phyloP scores from a whole-genome alignment of 2,888 invertebrate genomes.

The Rotaria socialis region DNA sequence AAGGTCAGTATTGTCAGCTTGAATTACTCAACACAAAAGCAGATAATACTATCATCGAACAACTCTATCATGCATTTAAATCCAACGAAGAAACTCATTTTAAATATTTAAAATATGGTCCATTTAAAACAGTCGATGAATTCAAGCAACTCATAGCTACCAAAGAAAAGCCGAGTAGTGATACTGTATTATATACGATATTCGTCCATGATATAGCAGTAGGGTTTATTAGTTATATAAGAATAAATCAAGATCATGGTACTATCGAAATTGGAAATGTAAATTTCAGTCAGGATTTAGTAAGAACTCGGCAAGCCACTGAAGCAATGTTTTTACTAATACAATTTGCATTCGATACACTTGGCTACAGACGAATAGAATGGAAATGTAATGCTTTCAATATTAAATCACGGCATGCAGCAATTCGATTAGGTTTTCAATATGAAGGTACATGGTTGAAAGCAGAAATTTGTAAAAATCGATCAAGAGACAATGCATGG shows the following conservation, averaged over 20 bases:
- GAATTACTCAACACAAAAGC: neutral
- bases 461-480: neutral
- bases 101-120: neutral
- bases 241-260: neutral
- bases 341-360: neutral
- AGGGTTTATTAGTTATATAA: neutral
- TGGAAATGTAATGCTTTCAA: neutral
- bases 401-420: neutral
- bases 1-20: neutral
- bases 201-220: neutral
- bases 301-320: neutral
- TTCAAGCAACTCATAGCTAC: neutral
- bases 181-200: neutral
- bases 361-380: neutral
- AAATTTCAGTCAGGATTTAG: neutral
- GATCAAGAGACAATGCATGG: neutral
- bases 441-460: conserved; percentile 3
- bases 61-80: conserved; percentile 5
- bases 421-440: neutral
- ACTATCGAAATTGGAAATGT: neutral
- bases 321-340: neutral
- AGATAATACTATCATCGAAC: neutral
- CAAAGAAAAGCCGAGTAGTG: neutral
- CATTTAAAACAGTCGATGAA: neutral
- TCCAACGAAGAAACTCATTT: neutral